Base-by-base conservation (phyloP, 1,140 invertebrate genomes). In the Brachionus manjavacas region DNA sequence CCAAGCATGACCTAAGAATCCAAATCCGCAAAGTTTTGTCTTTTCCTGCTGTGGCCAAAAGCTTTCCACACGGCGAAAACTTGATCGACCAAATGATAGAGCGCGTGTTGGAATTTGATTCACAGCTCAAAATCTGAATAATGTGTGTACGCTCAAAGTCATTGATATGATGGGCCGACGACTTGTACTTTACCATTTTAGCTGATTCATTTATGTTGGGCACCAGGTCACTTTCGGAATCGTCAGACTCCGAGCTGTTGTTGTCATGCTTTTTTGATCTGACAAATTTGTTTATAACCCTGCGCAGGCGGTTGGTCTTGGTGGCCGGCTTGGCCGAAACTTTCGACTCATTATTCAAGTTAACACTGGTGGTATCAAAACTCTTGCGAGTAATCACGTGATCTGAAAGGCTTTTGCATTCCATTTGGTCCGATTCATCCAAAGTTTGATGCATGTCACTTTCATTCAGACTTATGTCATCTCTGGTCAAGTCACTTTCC, bases 71-170 rank as follows among this genome's bases (percentile, higher is more conserved):
- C 28, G 93, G 93, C 66, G 96, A 97, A 88, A 99, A 99, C 90
- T 98, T 98, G 94, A 98, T 97, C 85, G 95, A 97, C 97, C 97
- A 99, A 86, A 99, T 94, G 3, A 97, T 95, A 16, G 78, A 39
- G 95, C 23, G 41, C 46, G 16, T 23, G 20, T 49, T 76, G n/a
- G 43, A 49, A 9, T 76, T 35, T 9, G 72, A 49, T 11, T 76
- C 39, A 39, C 31, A 31, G 31, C 23, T 76, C 25, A 76, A 76
- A 28, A 76, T 28, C 14, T 76, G 72, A 25, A 76, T 46, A n/a
- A 76, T 76, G 12, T 76, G 72, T 28, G 72, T 31, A 2, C 46
- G 41, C 9, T 76, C 43, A 49, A 76, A 76, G 11, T 76, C 43
- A n/a, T 46, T 76, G 4, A 25, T 3, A 49, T 46, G 41, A 14